Conservation (phyloP, 1,140 invertebrate species). For the Habropoda laboriosa region DNA sequence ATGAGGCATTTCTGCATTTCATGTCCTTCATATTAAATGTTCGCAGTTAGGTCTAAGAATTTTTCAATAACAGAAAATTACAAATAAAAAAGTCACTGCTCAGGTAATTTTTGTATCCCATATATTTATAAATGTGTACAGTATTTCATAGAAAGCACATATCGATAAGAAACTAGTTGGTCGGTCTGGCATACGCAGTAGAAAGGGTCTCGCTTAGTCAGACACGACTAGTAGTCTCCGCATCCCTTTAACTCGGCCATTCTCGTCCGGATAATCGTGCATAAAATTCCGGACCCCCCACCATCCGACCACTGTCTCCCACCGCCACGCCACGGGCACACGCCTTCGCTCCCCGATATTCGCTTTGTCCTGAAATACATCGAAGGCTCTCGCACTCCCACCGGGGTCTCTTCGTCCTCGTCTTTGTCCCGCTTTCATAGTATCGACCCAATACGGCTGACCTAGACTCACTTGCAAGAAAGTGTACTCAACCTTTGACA, state of each 20-base stretch:
- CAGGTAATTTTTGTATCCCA: no score
- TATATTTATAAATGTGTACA: no score
- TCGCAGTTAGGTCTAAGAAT: no score
- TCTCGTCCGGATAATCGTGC: constrained; percentile 28
- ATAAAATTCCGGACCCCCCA: constrained; percentile 24
- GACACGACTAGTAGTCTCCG: constrained; percentile 17
- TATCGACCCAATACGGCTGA: constrained; percentile 68
- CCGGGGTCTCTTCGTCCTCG: constrained; percentile 51
- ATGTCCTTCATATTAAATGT: no score
- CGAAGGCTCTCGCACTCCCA: constrained; percentile 32
- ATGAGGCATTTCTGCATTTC: no score
- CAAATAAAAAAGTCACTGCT: no score
- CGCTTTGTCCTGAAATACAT: constrained; percentile 56
- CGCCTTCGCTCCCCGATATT: constrained; percentile 40
- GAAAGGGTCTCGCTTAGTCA: constrained; percentile 29
- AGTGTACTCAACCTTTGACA: constrained; percentile 67
- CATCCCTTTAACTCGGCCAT: constrained; percentile 29
- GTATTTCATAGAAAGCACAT: no score
- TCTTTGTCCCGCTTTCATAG: constrained; percentile 68
- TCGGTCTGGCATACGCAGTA: not conserved
- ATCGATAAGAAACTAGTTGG: no score
- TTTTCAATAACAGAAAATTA: no score
- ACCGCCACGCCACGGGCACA: constrained; percentile 6
- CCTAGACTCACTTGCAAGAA: constrained; percentile 69
- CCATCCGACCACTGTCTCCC: constrained; percentile 1